These are phyloP conservation scores for Amniataba percoides DNA, from an alignment of 2,797 vertebrate species.

Conservation along the genomic window DNA sequence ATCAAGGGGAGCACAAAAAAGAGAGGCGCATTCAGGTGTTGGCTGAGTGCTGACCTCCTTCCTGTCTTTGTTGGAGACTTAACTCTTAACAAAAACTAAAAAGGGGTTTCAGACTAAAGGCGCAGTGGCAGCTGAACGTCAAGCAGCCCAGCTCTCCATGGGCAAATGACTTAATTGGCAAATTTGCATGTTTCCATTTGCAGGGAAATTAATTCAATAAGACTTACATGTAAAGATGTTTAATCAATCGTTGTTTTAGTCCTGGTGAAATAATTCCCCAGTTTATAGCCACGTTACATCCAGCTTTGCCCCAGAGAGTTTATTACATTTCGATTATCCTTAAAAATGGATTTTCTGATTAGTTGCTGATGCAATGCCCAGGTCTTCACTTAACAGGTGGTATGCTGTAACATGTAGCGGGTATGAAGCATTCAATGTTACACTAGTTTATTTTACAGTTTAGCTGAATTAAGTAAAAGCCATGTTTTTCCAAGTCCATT, in stretches of 20 bases:
- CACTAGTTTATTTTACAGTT: conserved; percentile 84
- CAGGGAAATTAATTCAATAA: conserved; percentile 93
- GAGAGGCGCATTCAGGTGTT: conserved; percentile 99
- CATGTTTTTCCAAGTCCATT: conserved; percentile 82
- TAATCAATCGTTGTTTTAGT: conserved; percentile 89
- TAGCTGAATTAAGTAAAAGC: conserved; percentile 87
- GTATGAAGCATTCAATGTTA: conserved; percentile 63
- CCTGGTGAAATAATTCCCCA: conserved; percentile 73
- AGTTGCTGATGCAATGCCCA: conserved; percentile 61
- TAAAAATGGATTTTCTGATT: conserved; percentile 67
- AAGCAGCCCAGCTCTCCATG: conserved; percentile 89
- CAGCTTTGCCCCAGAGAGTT: conserved; percentile 51
- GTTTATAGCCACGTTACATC: conserved; percentile 38
- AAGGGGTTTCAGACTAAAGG: conserved; percentile 87
- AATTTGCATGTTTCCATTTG: conserved; percentile 96
- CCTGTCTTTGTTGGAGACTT: conserved; percentile 99
- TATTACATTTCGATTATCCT: conserved; percentile 48
- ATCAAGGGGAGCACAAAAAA: conserved; percentile 98
- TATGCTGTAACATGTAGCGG: conserved; percentile 53
- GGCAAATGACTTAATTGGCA: conserved; percentile 92
- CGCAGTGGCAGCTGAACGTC: conserved; percentile 93
- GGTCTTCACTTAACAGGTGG: conserved; percentile 62
- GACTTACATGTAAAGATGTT: conserved; percentile 90
- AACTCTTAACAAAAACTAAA: conserved; percentile 94
- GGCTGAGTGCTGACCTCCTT: conserved; percentile 99